Percentiles rank a stretch among this genome's conserved stretches.
Evolutionary conservation across 2,888 invertebrate genomes (phyloP).

Genomic region (Zhuqinia jingwanae): DNA sequence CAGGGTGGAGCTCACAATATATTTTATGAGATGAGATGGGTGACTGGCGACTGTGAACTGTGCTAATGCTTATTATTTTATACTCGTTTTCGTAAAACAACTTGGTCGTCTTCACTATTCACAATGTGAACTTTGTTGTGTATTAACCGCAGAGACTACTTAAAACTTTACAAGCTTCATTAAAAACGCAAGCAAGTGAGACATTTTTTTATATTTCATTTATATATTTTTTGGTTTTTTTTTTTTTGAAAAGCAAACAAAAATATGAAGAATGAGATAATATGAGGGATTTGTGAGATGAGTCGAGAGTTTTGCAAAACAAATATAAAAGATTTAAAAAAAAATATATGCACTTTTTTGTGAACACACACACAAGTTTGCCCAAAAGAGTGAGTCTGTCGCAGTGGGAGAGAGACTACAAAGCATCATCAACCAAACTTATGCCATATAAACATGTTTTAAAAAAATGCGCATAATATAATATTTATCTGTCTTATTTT

Average conservation of each 20-base stretch:
- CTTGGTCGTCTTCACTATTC: slow-evolving; percentile 41
- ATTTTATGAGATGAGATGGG: slow-evolving; percentile 44
- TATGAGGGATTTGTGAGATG: too few species aligned
- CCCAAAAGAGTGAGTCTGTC: slow-evolving; percentile 37
- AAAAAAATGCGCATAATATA: background rate
- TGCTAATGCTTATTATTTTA: slow-evolving; percentile 33
- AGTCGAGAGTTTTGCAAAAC: slow-evolving; percentile 40
- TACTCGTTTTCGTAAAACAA: slow-evolving; percentile 18
- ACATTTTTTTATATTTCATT: slow-evolving; percentile 50
- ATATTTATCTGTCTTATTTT: background rate
- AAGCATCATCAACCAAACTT: slow-evolving; percentile 12
- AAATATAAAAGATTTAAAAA: background rate
- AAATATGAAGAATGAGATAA: background rate
- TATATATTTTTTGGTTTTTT: too few species aligned
- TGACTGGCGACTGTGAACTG: slow-evolving; percentile 61
- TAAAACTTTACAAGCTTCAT: slow-evolving; percentile 53
- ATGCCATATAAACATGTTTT: background rate
- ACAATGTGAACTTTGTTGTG: slow-evolving; percentile 71
- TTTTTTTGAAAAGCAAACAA: too few species aligned
- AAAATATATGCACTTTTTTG: too few species aligned
- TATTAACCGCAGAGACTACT: slow-evolving; percentile 18
- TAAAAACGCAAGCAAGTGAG: slow-evolving; percentile 52
- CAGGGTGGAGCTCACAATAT: slow-evolving; percentile 68
- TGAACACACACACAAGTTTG: slow-evolving; percentile 30
- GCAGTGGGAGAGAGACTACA: slow-evolving; percentile 40